Percentiles rank a stretch among this genome's conserved stretches.
These are phyloP conservation scores for Coenonympha arcania DNA, from an alignment of 2,888 invertebrate genomes.

Conservation along the genomic window DNA sequence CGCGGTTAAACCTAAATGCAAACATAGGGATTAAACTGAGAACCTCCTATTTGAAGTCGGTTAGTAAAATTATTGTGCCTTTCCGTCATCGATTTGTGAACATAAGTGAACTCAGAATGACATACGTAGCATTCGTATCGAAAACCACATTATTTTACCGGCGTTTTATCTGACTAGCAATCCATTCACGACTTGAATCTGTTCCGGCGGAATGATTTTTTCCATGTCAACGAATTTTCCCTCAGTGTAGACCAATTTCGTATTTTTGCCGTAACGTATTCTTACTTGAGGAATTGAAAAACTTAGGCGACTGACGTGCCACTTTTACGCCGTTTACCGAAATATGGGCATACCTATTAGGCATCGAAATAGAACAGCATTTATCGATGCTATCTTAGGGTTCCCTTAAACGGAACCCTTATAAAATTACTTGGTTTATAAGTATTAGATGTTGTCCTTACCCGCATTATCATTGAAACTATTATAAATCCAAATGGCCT, in stretches of 20 bases:
- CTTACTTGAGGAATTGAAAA: slow-evolving; percentile 15
- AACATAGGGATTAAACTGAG: too few relatives aligned
- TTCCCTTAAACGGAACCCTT: too few relatives aligned
- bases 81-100: too few relatives aligned
- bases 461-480: too few relatives aligned
- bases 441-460: too few relatives aligned
- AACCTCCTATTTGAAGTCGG: too few relatives aligned
- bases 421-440: too few relatives aligned
- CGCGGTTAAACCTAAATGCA: too few relatives aligned
- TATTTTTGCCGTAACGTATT: slow-evolving; percentile 32
- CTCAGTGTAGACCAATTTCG: slow-evolving; percentile 45
- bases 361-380: neutral
- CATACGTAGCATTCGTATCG: neutral
- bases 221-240: slow-evolving; percentile 54
- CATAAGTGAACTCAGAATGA: neutral
- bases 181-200: slow-evolving; percentile 49
- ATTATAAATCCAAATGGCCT: too few relatives aligned
- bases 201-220: slow-evolving; percentile 55
- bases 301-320: slow-evolving; percentile 3
- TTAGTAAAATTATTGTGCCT: too few relatives aligned
- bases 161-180: slow-evolving; percentile 50
- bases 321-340: neutral
- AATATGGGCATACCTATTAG: neutral
- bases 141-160: slow-evolving; percentile 33
- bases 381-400: too few relatives aligned